These are phyloP conservation scores for Heliconius hewitsoni DNA, from an alignment of 1,140 invertebrate genomes.

Conservation along the genomic window DNA sequence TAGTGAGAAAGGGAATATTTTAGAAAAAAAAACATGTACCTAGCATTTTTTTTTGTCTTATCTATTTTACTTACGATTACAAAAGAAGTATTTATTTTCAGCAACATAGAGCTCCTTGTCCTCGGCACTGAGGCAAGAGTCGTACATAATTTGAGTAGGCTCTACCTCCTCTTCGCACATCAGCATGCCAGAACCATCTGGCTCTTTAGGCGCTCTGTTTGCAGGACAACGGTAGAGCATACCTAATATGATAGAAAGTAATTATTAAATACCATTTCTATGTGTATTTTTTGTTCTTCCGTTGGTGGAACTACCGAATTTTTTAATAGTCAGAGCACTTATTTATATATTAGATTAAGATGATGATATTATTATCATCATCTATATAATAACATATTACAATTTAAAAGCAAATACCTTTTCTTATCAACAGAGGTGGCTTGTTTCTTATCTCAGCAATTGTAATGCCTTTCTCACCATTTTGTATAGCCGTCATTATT, in stretches of 20 bases:
- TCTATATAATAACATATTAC: no score
- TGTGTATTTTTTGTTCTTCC: no score
- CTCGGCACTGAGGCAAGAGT: slow-evolving; percentile 71
- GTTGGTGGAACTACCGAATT: no score
- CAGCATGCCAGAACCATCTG: slow-evolving; percentile 64
- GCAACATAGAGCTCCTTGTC: slow-evolving; percentile 70
- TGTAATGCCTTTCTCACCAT: no score
- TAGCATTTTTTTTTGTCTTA: not conserved
- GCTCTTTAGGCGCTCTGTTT: slow-evolving; percentile 66
- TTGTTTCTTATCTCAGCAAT: no score
- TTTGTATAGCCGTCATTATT: slow-evolving; percentile 64
- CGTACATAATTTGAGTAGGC: slow-evolving; percentile 64
- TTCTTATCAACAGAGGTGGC: slow-evolving; percentile 64
- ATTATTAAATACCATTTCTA: not conserved
- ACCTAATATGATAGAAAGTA: slow-evolving; percentile 38
- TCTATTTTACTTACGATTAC: slow-evolving; percentile 61
- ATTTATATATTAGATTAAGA: no score
- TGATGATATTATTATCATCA: no score
- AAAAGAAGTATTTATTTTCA: slow-evolving; percentile 73
- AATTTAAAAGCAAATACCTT: slow-evolving; percentile 47
- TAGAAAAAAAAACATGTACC: no score
- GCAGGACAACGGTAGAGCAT: slow-evolving; percentile 65
- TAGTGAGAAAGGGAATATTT: no score
- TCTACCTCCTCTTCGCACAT: slow-evolving; percentile 63
- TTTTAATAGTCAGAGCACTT: no score